These are phyloP conservation scores for Coelopa frigida DNA, from an alignment of 1,140 invertebrate genomes.

Conservation along the genomic window DNA sequence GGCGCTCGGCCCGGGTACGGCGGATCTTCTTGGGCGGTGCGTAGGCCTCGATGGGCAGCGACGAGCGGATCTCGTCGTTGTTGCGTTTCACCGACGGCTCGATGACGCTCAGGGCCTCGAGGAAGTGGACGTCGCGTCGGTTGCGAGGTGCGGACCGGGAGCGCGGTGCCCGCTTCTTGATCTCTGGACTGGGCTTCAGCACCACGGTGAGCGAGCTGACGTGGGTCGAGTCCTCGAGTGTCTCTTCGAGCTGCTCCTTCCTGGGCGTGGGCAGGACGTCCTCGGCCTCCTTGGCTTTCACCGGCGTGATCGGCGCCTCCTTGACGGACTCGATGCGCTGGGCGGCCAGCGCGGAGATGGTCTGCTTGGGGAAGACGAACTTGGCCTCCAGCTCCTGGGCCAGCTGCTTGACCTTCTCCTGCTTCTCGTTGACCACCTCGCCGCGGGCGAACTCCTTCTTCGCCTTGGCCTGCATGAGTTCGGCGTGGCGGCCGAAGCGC, in stretches of 20 bases:
- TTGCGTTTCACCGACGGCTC: conserved; percentile 25
- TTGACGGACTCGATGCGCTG: background rate
- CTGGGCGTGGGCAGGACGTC: background rate
- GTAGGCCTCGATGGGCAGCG: conserved; percentile 29
- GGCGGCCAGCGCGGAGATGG: background rate
- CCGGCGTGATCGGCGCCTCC: background rate
- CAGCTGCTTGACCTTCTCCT: conserved; percentile 30
- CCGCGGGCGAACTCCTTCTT: conserved; percentile 29
- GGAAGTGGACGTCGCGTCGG: background rate
- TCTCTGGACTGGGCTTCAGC: conserved; percentile 27
- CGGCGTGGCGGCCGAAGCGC: conserved; percentile 29
- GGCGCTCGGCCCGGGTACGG: conserved; percentile 28
- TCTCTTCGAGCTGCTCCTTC: background rate
- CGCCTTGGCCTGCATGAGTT: conserved; percentile 22
- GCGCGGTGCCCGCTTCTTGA: background rate
- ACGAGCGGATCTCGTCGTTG: conserved; percentile 24
- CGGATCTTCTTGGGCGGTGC: conserved; percentile 40
- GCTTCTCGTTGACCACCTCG: conserved; percentile 29
- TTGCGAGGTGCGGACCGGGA: conserved; percentile 5
- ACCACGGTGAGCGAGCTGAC: conserved; percentile 36
- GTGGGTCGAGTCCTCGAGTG: conserved; percentile 15
- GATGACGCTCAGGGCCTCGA: background rate
- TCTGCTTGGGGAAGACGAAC: conserved; percentile 12
- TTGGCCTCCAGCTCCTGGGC: conserved; percentile 34
- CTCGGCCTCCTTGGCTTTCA: conserved; percentile 7